Evolutionary conservation across 2,113 vertebrate genomes (phyloP).

Genomic region (Cisticola juncidis): DNA sequence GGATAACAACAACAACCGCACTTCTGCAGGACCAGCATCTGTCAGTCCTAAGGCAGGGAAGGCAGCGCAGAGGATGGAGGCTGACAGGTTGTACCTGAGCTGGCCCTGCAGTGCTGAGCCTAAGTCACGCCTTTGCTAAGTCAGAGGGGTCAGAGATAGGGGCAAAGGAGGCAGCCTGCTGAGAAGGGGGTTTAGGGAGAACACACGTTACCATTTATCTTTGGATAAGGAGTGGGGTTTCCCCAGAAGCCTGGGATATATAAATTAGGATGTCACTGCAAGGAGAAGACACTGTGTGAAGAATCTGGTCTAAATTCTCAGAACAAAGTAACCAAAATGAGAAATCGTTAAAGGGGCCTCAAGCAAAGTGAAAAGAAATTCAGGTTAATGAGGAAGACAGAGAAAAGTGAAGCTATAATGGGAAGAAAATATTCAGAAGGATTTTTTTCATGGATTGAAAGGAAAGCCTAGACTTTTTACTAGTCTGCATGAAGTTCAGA

Average conservation of each 20-base stretch:
- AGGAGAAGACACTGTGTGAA: not conserved
- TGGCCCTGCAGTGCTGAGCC: not conserved
- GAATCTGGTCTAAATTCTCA: not conserved
- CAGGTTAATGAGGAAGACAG: not conserved
- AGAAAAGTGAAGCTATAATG: not conserved
- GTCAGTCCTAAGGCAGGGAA: not conserved
- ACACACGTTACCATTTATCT: not conserved
- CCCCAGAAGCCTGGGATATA: not conserved
- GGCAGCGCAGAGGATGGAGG: not conserved
- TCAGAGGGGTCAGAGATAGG: not conserved
- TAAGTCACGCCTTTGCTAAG: fast-evolving
- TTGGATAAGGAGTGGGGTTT: fast-evolving
- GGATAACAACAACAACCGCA: not conserved
- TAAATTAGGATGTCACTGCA: not conserved
- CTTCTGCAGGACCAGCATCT: not conserved
- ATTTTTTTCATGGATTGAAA: not conserved
- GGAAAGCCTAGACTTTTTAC: not conserved
- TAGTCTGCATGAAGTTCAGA: not conserved
- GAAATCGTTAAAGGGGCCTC: not conserved
- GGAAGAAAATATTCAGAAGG: not conserved
- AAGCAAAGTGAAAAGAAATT: not conserved
- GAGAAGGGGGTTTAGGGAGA: not conserved
- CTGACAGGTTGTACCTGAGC: not conserved
- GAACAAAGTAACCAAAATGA: not conserved
- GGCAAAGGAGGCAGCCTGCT: not conserved